Conservation (phyloP, 2,888 invertebrate genomes). For the Phyllotreta cruciferae region DNA sequence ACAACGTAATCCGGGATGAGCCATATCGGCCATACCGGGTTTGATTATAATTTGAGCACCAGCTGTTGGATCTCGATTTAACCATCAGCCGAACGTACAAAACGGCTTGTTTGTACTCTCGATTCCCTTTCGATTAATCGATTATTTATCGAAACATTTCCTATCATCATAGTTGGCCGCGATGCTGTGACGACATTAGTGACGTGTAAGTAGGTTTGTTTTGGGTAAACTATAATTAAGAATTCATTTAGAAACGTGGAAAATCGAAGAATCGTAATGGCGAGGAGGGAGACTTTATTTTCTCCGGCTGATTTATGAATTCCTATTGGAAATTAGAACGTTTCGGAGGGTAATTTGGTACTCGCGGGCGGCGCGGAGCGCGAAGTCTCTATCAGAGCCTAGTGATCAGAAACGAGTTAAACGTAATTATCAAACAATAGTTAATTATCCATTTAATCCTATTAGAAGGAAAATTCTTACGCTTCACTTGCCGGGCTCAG, state of each 20-base stretch:
- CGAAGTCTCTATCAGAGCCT: constrained; percentile 22
- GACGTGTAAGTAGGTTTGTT: too few species aligned
- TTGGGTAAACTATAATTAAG: too few species aligned
- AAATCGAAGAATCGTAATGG: constrained; percentile 6
- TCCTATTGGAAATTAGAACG: constrained; percentile 7
- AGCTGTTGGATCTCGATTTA: constrained; percentile 35
- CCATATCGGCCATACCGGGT: constrained; percentile 36
- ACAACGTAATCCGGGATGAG: constrained; percentile 38
- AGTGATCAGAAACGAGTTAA: constrained; percentile 37
- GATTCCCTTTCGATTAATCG: too few species aligned
- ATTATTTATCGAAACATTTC: too few species aligned
- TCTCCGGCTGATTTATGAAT: constrained; percentile 9
- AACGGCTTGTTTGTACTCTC: constrained; percentile 20
- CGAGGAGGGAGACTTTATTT: constrained; percentile 4
- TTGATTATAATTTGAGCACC: constrained; percentile 39
- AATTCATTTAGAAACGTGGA: constrained; percentile 7
- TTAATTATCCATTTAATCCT: constrained; percentile 58
- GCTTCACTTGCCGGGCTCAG: constrained; percentile 50
- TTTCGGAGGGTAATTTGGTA: constrained; percentile 22
- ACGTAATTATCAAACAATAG: constrained; percentile 54
- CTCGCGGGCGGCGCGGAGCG: constrained; percentile 21
- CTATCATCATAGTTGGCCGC: too few species aligned
- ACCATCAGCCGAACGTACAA: constrained; percentile 29
- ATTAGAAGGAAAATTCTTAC: constrained; percentile 57
- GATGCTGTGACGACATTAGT: too few species aligned